phyloP scores from a whole-genome alignment of 2,888 invertebrate genomes.

The Smittia sp. region DNA sequence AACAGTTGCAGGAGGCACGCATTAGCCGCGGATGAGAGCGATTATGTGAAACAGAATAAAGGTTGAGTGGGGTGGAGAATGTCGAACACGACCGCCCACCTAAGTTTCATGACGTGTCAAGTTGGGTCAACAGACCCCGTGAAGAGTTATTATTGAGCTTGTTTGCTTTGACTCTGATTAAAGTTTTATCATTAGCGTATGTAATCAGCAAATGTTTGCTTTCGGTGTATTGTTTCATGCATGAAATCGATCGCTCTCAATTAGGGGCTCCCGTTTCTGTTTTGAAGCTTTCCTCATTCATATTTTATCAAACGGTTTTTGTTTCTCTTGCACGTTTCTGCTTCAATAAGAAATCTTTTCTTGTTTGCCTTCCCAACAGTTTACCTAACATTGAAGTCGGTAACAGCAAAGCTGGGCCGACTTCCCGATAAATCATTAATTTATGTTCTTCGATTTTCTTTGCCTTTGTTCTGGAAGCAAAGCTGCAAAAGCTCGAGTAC shows the following conservation, averaged over 20 bases:
- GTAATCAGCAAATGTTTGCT: slow-evolving; percentile 5
- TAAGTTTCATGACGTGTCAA: no score
- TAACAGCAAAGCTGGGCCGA: neutral
- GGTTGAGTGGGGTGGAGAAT: no score
- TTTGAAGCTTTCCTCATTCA: neutral
- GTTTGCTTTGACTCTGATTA: neutral
- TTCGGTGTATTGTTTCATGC: neutral
- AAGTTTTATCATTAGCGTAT: neutral
- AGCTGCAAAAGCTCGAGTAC: neutral
- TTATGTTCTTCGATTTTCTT: neutral
- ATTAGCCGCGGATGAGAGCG: no score
- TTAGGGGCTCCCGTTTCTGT: neutral
- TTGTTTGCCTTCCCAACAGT: neutral
- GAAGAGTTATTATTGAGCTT: no score
- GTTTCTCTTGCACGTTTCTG: no score
- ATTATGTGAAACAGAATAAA: no score
- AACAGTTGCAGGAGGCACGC: no score
- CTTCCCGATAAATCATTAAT: neutral
- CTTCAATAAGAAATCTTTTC: no score
- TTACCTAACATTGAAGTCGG: neutral
- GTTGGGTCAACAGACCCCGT: neutral
- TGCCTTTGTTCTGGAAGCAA: neutral
- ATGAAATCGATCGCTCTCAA: neutral
- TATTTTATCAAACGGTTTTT: neutral
- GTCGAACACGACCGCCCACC: no score